Evolutionary conservation across 2,888 invertebrate genomes (phyloP).

Genomic region (Trissolcus japonicus): DNA sequence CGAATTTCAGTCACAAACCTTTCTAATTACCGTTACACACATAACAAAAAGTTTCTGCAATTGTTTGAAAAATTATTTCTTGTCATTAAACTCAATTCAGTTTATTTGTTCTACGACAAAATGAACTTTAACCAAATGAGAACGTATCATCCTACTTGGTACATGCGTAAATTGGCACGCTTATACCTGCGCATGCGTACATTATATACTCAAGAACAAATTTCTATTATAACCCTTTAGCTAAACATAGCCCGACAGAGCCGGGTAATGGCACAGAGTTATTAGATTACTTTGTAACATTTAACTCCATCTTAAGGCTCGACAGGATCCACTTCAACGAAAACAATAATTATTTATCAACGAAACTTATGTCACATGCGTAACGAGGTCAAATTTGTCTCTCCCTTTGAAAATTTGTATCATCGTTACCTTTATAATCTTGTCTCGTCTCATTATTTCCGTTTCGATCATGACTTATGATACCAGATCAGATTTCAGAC

Average conservation of each 20-base stretch:
- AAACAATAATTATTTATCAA: conserved; percentile 59
- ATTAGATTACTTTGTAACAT: neutral
- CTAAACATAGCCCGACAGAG: conserved; percentile 1
- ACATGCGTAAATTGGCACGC: conserved; percentile 56
- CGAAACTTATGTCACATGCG: conserved; percentile 65
- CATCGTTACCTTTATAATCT: conserved; percentile 59
- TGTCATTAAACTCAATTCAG: conserved; percentile 38
- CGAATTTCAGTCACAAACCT: conserved; percentile 36
- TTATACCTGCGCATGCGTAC: conserved; percentile 56
- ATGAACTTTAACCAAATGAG: conserved; percentile 42
- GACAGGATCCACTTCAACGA: conserved; percentile 10
- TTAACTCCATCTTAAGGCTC: conserved; percentile 18
- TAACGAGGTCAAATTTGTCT: conserved; percentile 56
- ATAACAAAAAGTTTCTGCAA: conserved; percentile 43
- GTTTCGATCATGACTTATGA: conserved; percentile 41
- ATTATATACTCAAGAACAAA: conserved; percentile 47
- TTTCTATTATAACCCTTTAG: conserved; percentile 36
- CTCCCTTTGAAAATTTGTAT: conserved; percentile 40
- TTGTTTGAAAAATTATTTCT: neutral
- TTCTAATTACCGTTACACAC: conserved; percentile 44
- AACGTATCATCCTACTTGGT: conserved; percentile 49
- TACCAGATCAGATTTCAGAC: neutral
- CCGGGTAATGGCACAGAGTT: neutral
- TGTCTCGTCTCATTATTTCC: conserved; percentile 58
- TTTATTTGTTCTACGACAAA: conserved; percentile 43